phyloP scores from a whole-genome alignment of 1,140 invertebrate genomes.

The Pseudomyrmex flavicornis region DNA sequence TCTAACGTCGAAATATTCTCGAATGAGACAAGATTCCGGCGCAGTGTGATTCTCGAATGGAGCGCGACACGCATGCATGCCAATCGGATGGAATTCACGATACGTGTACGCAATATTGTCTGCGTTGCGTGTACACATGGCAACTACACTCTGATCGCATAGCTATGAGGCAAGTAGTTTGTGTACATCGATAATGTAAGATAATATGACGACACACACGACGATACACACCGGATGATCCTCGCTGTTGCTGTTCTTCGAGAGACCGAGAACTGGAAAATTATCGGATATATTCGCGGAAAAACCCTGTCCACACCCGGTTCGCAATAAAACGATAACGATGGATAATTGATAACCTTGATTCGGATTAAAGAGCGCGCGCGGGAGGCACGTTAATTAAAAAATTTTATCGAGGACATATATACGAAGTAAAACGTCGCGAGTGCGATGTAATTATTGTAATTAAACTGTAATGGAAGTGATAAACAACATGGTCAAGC shows the following conservation, averaged over 20 bases:
- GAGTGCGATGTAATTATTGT: constrained; percentile 39
- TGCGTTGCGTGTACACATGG: constrained; percentile 28
- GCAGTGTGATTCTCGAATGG: constrained; percentile 28
- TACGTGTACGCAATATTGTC: constrained; percentile 58
- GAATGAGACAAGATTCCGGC: constrained; percentile 8
- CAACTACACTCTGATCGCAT: constrained; percentile 25
- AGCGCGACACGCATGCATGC: constrained; percentile 34
- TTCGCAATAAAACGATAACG: constrained; percentile 26
- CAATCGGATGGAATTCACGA: constrained; percentile 61
- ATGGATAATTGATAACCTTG: constrained; percentile 34
- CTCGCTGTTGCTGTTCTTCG: neutral
- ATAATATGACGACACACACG: constrained; percentile 9
- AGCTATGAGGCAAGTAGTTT: constrained; percentile 13
- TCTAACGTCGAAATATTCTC: constrained; percentile 16
- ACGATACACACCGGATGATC: neutral
- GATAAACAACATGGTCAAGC: constrained; percentile 1
- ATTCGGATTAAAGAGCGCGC: constrained; percentile 8
- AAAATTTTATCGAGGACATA: constrained; percentile 23
- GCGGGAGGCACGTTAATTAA: constrained; percentile 12
- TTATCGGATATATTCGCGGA: neutral
- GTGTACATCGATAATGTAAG: constrained; percentile 5
- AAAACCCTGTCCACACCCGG: neutral
- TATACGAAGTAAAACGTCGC: constrained; percentile 13
- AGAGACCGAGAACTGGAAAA: too few species aligned
- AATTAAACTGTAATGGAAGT: constrained; percentile 36